Evolutionary conservation across 2,888 invertebrate species (phyloP).

Genomic region (Cartodere bifasciata): DNA sequence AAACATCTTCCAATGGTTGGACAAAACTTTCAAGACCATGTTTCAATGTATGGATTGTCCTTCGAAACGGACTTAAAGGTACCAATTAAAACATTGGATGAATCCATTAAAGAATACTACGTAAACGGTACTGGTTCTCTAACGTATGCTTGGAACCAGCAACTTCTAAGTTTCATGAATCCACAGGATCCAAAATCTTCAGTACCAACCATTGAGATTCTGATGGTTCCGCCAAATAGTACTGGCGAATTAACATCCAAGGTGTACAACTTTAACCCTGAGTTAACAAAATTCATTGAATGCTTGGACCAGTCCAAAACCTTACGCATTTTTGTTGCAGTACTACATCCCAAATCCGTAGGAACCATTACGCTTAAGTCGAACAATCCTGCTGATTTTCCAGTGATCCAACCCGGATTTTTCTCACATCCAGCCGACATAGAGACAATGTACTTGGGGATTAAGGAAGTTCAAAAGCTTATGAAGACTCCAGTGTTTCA

Average conservation of each 20-base stretch:
- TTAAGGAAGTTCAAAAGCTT: constrained; percentile 33
- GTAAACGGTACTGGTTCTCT: constrained; percentile 38
- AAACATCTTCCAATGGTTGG: constrained; percentile 41
- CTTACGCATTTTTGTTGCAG: too few relatives aligned
- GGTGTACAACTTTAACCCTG: constrained; percentile 16
- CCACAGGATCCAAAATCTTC: constrained; percentile 5
- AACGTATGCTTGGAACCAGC: constrained; percentile 16
- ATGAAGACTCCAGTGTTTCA: constrained; percentile 33
- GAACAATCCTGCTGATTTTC: constrained; percentile 43
- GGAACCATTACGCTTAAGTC: constrained; percentile 43
- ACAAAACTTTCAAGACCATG: constrained; percentile 43
- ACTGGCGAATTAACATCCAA: constrained; percentile 3
- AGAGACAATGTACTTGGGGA: constrained; percentile 39
- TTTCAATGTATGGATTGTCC: constrained; percentile 22
- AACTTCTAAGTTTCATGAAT: constrained; percentile 8
- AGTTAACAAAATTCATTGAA: too few relatives aligned
- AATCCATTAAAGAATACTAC: constrained; percentile 32
- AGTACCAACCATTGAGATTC: constrained; percentile 13
- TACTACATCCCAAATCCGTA: constrained; percentile 37
- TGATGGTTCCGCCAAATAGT: constrained; percentile 11
- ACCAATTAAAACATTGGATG: constrained; percentile 4
- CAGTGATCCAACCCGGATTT: constrained; percentile 50
- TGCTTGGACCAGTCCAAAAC: too few relatives aligned
- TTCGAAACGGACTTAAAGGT: constrained; percentile 12
- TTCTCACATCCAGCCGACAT: constrained; percentile 43